Evolutionary conservation across 2,888 invertebrate species (phyloP).

Genomic region (Cryptocephalus moraei): DNA sequence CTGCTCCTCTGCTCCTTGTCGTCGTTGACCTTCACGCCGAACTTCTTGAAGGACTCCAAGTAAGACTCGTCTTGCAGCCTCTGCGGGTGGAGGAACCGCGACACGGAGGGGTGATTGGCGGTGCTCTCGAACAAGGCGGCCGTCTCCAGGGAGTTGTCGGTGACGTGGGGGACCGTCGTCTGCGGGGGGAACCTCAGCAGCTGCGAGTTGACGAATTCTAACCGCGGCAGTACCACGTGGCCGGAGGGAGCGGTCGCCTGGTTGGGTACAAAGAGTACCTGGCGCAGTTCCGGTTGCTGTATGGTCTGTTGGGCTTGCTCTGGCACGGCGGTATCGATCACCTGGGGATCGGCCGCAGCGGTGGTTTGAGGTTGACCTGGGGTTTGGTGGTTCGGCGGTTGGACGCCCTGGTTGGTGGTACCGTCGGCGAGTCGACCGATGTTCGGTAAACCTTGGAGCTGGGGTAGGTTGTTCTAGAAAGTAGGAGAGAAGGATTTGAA

Average conservation of each 20-base stretch:
- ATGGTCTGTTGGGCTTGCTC: constrained; percentile 1
- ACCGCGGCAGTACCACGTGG: not conserved
- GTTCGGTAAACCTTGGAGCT: constrained; percentile 12
- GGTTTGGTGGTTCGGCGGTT: not conserved
- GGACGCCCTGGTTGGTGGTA: not conserved
- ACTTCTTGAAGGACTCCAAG: constrained; percentile 14
- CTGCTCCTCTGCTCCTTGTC: constrained; percentile 37
- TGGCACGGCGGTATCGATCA: not conserved
- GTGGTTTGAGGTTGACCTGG: not conserved
- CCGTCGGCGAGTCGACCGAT: constrained; percentile 8
- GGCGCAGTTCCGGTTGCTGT: not conserved
- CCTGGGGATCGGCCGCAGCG: not conserved
- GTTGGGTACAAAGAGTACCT: not conserved
- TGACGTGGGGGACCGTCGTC: not conserved
- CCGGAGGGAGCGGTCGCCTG: not conserved
- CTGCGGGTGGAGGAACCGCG: too few species aligned
- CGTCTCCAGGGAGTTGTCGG: not conserved
- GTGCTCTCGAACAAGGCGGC: not conserved
- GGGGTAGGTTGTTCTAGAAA: constrained; percentile 13
- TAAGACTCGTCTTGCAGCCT: too few species aligned
- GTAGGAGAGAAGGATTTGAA: not conserved
- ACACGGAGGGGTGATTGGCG: too few species aligned
- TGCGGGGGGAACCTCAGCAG: not conserved
- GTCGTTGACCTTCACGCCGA: constrained; percentile 31
- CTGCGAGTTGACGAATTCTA: not conserved